These are phyloP conservation scores for Atlantisia rogersi DNA, from an alignment of 2,113 vertebrate species.

Conservation along the genomic window DNA sequence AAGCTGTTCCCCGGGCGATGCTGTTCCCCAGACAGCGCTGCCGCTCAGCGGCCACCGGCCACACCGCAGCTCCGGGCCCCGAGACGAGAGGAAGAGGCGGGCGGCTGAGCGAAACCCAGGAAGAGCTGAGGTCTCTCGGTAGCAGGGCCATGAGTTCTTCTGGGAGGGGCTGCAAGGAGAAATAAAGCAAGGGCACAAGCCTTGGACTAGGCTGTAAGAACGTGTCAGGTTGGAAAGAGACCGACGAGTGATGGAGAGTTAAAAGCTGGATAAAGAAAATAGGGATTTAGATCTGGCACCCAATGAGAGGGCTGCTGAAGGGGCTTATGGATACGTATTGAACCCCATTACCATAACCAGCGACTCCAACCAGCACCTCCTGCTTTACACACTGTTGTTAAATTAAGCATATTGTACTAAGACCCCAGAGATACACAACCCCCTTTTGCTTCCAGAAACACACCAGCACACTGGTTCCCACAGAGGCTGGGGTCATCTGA, in stretches of 20 bases:
- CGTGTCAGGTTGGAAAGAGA: background rate
- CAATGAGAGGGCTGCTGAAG: background rate
- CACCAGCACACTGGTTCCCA: fast-evolving
- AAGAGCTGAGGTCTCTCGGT: background rate
- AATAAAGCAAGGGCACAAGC: background rate
- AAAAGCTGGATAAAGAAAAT: background rate
- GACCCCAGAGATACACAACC: background rate
- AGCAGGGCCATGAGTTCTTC: background rate
- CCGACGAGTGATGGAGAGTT: background rate
- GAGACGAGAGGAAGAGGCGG: background rate
- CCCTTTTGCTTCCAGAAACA: background rate
- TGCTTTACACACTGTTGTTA: background rate
- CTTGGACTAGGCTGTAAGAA: background rate
- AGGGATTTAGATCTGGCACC: background rate
- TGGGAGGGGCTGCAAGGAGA: background rate
- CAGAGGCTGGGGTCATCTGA: background rate
- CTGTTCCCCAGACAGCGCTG: slow-evolving; percentile 58
- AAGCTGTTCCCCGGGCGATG: background rate
- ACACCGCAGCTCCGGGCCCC: background rate
- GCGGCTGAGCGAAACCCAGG: background rate
- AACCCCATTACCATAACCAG: background rate
- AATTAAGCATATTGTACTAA: background rate
- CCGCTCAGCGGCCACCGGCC: slow-evolving; percentile 43
- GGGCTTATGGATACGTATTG: background rate
- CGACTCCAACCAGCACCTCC: background rate